These are phyloP conservation scores for Capromys pilorides DNA, from an alignment of 2,797 vertebrate genomes.

Conservation along the genomic window DNA sequence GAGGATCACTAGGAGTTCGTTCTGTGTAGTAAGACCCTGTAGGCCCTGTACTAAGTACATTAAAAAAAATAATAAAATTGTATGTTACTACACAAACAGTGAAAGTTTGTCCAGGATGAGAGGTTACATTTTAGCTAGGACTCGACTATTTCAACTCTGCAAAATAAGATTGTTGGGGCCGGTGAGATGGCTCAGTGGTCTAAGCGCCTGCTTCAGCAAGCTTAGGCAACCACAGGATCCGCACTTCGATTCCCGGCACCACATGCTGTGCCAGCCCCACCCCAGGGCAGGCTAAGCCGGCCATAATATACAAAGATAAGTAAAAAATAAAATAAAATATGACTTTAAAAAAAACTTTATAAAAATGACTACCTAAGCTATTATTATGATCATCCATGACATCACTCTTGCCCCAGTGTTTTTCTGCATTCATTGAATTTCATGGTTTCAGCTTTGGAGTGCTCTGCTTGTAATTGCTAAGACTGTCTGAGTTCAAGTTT, in stretches of 20 bases:
- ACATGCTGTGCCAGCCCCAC: too few relatives aligned
- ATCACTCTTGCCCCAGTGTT: neutral
- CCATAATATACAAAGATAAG: too few relatives aligned
- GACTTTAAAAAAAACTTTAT: too few relatives aligned
- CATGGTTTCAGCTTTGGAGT: neutral
- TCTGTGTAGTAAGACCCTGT: too few relatives aligned
- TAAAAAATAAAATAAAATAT: too few relatives aligned
- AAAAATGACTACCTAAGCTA: neutral
- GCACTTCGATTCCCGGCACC: too few relatives aligned
- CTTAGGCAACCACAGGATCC: too few relatives aligned
- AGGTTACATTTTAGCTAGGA: neutral
- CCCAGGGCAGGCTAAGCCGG: too few relatives aligned
- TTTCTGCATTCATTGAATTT: neutral
- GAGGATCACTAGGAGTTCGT: too few relatives aligned
- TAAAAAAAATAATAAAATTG: neutral
- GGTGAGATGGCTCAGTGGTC: too few relatives aligned
- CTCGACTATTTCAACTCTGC: neutral
- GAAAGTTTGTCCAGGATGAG: neutral
- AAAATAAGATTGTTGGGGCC: neutral
- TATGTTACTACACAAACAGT: neutral
- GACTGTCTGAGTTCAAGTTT: conserved; percentile 8
- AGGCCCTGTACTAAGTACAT: too few relatives aligned
- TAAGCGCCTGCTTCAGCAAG: too few relatives aligned
- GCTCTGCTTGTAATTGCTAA: conserved; percentile 19
- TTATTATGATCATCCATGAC: neutral